Evolutionary conservation across 1,140 invertebrate genomes (phyloP), one percentile per base, ranked within the genome.

Genomic region (Geopemphigus sp.): DNA sequence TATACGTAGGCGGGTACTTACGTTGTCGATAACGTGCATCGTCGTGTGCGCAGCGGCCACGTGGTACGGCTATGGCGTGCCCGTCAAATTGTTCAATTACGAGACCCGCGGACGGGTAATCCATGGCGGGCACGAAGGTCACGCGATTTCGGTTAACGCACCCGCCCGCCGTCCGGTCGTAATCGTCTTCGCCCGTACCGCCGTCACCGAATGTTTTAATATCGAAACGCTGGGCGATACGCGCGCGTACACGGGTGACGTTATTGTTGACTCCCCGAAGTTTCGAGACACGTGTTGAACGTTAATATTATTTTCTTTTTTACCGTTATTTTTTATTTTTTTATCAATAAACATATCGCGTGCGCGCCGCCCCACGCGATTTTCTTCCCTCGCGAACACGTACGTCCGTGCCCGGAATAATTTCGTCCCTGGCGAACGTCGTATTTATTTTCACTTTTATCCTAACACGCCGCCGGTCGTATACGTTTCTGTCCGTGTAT

Each of bases 231-330:
- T 5, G 1, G 22, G 22, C 32, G 39, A 66, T 29, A 39, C 10
- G 50, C 22, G 22, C 66, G 24, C n/a, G 26, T 6, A 17, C 39
- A 17, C n/a, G 4, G 64, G n/a, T n/a, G n/a, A 19, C 14, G 64
- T 56, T 56, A n/a, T 8, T 56, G 64, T 66, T 66, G 64, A 66
- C 64, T 66, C 32, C 45, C 32, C 14, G 19, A 66, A 68, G 66
- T 50, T 68, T 68, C 14, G 0, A 68, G 45, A 68, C 66, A 68
- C 45, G 45, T 68, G 66, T 68, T 68, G 66, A 68, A 47, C 45
- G 45, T 68, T 68, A 68, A 24, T 68, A 22, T 50, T 68, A 12
- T 50, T 22, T 50, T 68, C 32, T 8, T 39, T n/a, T n/a, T 39
- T 39, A 8, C 32, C 8, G 3, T 39, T 39, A 3, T 39, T 39